A percentile compares a stretch with the other conserved stretches of the same genome.
phyloP scores from a whole-genome alignment of 2,888 invertebrate species.

The Pseudoips prasinana region DNA sequence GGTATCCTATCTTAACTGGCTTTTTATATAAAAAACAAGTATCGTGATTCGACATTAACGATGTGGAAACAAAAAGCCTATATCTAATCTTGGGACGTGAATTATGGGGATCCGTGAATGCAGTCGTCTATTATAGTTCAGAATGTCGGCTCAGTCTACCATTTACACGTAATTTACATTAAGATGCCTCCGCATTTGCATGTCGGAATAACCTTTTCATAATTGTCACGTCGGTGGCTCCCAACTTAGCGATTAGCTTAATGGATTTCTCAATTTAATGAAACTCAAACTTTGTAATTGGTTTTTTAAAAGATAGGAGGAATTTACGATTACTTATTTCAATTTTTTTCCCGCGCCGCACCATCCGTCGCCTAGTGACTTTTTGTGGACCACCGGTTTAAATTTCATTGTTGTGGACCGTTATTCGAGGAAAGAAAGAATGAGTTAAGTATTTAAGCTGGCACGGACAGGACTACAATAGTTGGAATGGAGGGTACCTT shows the following conservation, averaged over 20 bases:
- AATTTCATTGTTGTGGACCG: conserved; percentile 36
- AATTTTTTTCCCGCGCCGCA: conserved; percentile 38
- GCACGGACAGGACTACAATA: conserved; percentile 55
- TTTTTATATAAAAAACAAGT: conserved; percentile 34
- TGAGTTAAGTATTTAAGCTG: conserved; percentile 58
- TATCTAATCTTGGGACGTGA: conserved; percentile 67
- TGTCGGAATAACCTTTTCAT: conserved; percentile 71
- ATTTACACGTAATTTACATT: conserved; percentile 76
- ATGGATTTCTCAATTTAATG: conserved; percentile 76
- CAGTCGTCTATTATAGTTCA: conserved; percentile 54
- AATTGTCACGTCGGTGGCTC: conserved; percentile 70
- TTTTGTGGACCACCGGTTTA: conserved; percentile 34
- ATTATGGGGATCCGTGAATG: conserved; percentile 60
- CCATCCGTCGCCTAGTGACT: conserved; percentile 12
- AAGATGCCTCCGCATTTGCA: conserved; percentile 71
- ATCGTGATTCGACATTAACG: conserved; percentile 39
- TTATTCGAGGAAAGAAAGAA: conserved; percentile 43
- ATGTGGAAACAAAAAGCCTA: conserved; percentile 55
- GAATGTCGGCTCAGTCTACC: conserved; percentile 57
- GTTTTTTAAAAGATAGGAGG: conserved; percentile 65
- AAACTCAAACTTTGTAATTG: conserved; percentile 69
- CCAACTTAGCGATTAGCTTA: conserved; percentile 71
- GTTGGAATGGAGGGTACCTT: conserved; percentile 59
- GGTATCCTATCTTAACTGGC: conserved; percentile 41
- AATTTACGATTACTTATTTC: conserved; percentile 56